Evolutionary conservation across 2,797 vertebrate genomes (phyloP), one percentile per base, ranked within the genome.

Genomic region (Malurus leucopterus): DNA sequence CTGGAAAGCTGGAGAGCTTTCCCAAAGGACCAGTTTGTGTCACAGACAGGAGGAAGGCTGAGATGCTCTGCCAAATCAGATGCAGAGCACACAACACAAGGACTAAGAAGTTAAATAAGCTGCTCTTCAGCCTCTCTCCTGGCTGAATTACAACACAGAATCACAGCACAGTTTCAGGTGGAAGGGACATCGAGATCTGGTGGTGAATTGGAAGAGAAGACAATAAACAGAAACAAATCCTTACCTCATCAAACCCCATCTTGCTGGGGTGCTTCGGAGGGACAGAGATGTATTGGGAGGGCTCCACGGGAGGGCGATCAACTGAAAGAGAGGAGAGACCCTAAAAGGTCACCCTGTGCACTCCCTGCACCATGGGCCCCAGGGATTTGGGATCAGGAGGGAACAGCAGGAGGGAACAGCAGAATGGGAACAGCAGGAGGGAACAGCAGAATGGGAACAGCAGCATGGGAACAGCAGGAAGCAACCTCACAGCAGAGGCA

Each of bases 211-310:
- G 53, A 58, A 84, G 47, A 58, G 3, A 34, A 59, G 55, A 50
- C 43, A 67, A 70, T 7, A 30, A 74, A 65, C 27, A 91, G 44
- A 36, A 36, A 36, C 36, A 36, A 36, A 36, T 91, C 86, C 97
- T 97, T 97, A 99, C 99, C 96, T 99, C 97, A 77, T 99, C 98
- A 95, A 99, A 99, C 67, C 97, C 98, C 95, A 99, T 98, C 95
- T 97, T 99, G 95, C 98, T 98, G 71, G 97, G 98, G 15, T 91
- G 92, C 53, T 98, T 97, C 0, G 95, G 95, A 7, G 96, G 95
- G 26, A 96, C 67, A 53, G 98, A 96, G 86, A 99, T 89, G 87
- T 98, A 97, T 91, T 97, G 97, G 5, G 99, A 98, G 16, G 98
- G 97, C 46, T 98, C 97, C 32, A 99, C 83, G 21, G 98, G 98